Percentiles rank a stretch among this genome's conserved stretches.
Evolutionary conservation across 2,113 vertebrate species (phyloP).

Genomic region (Poecilia latipinna): DNA sequence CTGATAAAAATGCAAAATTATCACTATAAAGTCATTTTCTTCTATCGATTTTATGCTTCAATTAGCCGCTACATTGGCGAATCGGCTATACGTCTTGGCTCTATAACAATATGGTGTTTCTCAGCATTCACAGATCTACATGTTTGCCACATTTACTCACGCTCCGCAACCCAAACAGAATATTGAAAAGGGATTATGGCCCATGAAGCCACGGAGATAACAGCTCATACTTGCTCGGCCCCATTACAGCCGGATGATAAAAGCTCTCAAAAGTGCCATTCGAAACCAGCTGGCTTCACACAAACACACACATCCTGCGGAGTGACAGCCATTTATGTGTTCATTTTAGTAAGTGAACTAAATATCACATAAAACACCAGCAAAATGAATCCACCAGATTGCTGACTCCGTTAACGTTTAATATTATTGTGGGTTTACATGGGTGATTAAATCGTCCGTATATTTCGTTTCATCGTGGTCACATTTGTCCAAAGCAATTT

Average conservation of each 20-base stretch:
- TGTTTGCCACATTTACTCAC: constrained; percentile 44
- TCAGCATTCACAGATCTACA: constrained; percentile 30
- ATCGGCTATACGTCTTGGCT: not conserved
- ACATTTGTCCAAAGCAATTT: not conserved
- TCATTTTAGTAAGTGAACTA: constrained; percentile 11
- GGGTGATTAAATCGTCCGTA: not conserved
- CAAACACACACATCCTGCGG: constrained; percentile 12
- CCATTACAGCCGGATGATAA: constrained; percentile 54
- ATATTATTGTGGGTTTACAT: not conserved
- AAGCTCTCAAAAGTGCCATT: constrained; percentile 35
- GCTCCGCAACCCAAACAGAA: constrained; percentile 45
- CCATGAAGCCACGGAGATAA: constrained; percentile 54
- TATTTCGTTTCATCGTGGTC: not conserved
- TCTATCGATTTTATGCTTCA: constrained; percentile 13
- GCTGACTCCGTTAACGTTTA: not conserved
- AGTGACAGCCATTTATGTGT: constrained; percentile 16
- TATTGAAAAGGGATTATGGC: constrained; percentile 51
- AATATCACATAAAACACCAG: constrained; percentile 4
- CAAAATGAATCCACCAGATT: not conserved
- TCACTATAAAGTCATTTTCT: constrained; percentile 1
- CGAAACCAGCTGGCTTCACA: constrained; percentile 39
- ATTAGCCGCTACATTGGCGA: constrained; percentile 12
- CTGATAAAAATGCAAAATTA: constrained; percentile 22
- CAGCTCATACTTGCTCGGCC: constrained; percentile 35
- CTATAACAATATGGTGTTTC: constrained; percentile 4